Evolutionary conservation across 2,113 vertebrate genomes (phyloP).

Genomic region (Sclerurus mexicanus): DNA sequence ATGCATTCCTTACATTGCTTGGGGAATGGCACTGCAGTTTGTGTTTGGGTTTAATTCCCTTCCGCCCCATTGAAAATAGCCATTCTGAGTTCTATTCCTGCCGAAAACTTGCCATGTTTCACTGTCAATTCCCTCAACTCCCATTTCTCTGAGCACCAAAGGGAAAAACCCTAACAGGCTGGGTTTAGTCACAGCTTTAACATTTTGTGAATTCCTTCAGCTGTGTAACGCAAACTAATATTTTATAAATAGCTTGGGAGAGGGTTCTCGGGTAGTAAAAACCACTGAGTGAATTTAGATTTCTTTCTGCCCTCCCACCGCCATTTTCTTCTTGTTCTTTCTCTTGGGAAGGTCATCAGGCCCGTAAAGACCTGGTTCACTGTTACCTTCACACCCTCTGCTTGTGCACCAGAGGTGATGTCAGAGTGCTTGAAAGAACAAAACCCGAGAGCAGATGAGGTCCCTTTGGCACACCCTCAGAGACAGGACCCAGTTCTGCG

Average conservation of each 20-base stretch:
- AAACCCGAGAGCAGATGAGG: background rate
- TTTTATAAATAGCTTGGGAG: conserved; percentile 30
- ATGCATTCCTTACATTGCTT: background rate
- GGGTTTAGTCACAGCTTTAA: conserved; percentile 4
- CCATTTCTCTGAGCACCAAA: conserved; percentile 7
- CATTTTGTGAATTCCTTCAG: conserved; percentile 29
- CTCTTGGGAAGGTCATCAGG: background rate
- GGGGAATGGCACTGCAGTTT: background rate
- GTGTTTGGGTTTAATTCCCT: conserved; percentile 11
- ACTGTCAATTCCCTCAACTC: background rate
- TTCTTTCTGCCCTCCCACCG: background rate
- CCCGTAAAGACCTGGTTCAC: background rate
- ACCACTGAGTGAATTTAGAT: background rate
- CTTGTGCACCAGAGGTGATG: background rate
- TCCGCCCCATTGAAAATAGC: background rate
- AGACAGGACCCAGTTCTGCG: background rate
- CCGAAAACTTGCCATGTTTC: background rate
- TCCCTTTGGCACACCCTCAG: background rate
- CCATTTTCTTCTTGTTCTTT: background rate
- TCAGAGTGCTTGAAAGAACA: background rate
- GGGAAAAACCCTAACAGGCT: background rate
- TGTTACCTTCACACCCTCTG: background rate
- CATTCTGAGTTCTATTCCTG: background rate
- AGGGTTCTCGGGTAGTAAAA: conserved; percentile 11
- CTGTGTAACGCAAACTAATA: conserved; percentile 9